These are phyloP conservation scores for Urocyon cinereoargenteus DNA, from an alignment of 2,797 vertebrate genomes.

Conservation along the genomic window DNA sequence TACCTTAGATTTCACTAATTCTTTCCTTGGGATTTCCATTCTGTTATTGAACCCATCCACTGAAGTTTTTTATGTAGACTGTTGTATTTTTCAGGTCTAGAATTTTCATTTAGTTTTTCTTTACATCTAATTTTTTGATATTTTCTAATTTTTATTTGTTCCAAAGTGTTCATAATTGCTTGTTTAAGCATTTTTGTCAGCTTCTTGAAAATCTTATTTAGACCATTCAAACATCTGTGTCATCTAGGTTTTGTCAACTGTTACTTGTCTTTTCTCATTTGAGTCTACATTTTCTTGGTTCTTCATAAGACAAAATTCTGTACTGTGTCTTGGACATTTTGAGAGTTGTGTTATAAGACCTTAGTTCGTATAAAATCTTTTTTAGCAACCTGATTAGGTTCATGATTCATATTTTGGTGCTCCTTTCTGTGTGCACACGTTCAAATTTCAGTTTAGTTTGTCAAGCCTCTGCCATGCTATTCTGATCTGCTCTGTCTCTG, in stretches of 20 bases:
- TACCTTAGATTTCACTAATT: background rate
- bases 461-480: background rate
- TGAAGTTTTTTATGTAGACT: background rate
- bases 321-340: background rate
- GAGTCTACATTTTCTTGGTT: background rate
- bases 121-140: background rate
- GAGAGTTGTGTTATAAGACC: background rate
- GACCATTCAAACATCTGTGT: background rate
- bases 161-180: background rate
- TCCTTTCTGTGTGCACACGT: background rate
- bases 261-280: slow-evolving; percentile 44
- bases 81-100: slow-evolving; percentile 28
- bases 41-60: background rate
- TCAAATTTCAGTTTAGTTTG: background rate
- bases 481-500: background rate
- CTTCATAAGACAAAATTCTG: background rate
- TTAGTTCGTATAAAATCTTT: background rate
- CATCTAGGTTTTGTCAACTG: background rate
- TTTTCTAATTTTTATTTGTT: slow-evolving; percentile 21
- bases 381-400: background rate
- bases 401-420: background rate
- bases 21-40: background rate
- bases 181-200: background rate
- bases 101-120: slow-evolving; percentile 3
- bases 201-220: slow-evolving; percentile 20